Conservation (phyloP, 2,113 vertebrate species). For the Leucopsar rothschildi region DNA sequence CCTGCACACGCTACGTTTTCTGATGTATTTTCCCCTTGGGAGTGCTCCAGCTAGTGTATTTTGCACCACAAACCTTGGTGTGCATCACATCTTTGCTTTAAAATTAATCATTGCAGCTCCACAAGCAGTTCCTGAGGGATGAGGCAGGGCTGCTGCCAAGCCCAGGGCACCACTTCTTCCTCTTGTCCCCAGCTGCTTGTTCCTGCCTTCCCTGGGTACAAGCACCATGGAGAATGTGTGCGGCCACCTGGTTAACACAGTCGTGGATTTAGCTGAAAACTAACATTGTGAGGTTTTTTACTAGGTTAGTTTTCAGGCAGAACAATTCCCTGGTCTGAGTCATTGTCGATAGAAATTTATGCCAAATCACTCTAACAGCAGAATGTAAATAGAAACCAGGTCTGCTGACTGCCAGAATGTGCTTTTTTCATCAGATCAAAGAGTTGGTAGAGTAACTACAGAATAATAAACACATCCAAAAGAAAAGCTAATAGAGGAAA, state of each 20-base stretch:
- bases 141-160: not conserved
- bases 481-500: not conserved
- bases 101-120: not conserved
- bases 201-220: not conserved
- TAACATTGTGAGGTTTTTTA: not conserved
- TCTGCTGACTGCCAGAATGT: slow-evolving; percentile 10
- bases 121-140: not conserved
- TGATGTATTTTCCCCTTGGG: not conserved
- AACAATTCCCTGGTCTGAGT: not conserved
- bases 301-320: not conserved
- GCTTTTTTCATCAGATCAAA: not conserved
- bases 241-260: fast-evolving
- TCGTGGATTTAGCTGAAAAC: not conserved
- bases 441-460: not conserved
- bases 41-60: not conserved
- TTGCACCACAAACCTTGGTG: not conserved
- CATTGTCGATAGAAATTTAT: not conserved
- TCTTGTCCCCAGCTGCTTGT: not conserved
- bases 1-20: not conserved
- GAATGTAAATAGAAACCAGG: slow-evolving; percentile 17
- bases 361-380: not conserved
- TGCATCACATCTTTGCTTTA: not conserved
- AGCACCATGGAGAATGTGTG: not conserved
- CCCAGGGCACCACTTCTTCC: not conserved
- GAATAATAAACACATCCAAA: not conserved